Evolutionary conservation across 2,113 vertebrate species (phyloP).

Genomic region (Pseudolaguvia tuberculata): DNA sequence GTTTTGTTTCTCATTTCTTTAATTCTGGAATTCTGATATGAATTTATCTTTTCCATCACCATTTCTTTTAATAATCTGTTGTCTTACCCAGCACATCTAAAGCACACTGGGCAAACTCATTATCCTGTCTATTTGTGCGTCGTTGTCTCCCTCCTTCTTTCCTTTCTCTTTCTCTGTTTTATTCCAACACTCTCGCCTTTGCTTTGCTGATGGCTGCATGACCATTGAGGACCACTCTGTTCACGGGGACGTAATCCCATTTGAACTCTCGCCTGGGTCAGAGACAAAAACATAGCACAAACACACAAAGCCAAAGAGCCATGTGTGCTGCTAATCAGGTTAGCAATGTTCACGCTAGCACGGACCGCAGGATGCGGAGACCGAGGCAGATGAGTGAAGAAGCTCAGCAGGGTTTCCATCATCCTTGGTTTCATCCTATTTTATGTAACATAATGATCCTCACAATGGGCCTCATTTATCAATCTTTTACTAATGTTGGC

Average conservation of each 20-base stretch:
- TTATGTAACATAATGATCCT: conserved; percentile 37
- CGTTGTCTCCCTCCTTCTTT: not conserved
- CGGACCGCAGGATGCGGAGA: conserved; percentile 29
- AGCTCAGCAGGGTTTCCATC: conserved; percentile 32
- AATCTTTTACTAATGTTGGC: not conserved
- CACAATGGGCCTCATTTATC: conserved; percentile 41
- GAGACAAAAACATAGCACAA: conserved; percentile 37
- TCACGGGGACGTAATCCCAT: conserved; percentile 50
- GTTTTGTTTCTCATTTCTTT: conserved; percentile 46
- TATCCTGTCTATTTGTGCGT: conserved; percentile 7
- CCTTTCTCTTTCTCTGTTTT: not conserved
- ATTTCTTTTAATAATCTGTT: conserved; percentile 16
- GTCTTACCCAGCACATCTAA: conserved; percentile 34
- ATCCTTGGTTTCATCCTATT: conserved; percentile 31
- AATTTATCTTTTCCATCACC: conserved; percentile 12
- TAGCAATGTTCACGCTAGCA: conserved; percentile 29
- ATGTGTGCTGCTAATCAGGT: conserved; percentile 48
- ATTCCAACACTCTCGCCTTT: conserved; percentile 10
- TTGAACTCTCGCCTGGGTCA: conserved; percentile 46
- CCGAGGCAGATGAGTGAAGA: conserved; percentile 33
- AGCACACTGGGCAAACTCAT: conserved; percentile 43
- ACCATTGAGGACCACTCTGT: conserved; percentile 39
- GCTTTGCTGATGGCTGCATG: conserved; percentile 11
- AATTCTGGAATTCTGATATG: conserved; percentile 12
- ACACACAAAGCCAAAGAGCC: conserved; percentile 43